Percentiles rank a stretch among this genome's conserved stretches.
These are phyloP conservation scores for Masticophis lateralis DNA, from an alignment of 2,797 vertebrate genomes.

Conservation along the genomic window DNA sequence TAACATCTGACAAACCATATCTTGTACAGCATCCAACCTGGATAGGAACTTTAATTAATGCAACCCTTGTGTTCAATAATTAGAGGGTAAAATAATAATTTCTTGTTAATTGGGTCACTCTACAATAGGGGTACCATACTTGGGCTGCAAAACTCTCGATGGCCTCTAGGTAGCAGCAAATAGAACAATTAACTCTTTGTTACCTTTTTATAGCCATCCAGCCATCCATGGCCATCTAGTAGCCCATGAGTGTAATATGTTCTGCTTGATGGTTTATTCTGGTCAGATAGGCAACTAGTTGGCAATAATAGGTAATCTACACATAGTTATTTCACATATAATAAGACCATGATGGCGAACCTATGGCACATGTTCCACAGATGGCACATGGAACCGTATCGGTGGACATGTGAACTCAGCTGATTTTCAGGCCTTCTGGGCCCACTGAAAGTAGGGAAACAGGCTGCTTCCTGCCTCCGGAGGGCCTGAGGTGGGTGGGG, in stretches of 20 bases:
- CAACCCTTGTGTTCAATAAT: not conserved
- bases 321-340: not conserved
- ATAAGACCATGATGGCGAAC: no score
- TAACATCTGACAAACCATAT: not conserved
- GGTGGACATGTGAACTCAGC: no score
- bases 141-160: not conserved
- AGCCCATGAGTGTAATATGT: not conserved
- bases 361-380: no score
- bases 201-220: not conserved
- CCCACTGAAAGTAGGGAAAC: no score
- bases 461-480: no score
- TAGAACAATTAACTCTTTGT: not conserved
- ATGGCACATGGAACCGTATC: no score
- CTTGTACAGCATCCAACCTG: not conserved
- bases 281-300: not conserved
- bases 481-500: no score
- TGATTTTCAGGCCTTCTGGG: no score
- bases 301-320: not conserved
- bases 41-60: not conserved
- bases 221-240: no score
- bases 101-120: not conserved
- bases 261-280: not conserved
- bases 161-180: not conserved
- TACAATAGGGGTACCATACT: not conserved
- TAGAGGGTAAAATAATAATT: not conserved